phyloP scores from a whole-genome alignment of 2,113 vertebrate species.

The Platichthys stellatus region DNA sequence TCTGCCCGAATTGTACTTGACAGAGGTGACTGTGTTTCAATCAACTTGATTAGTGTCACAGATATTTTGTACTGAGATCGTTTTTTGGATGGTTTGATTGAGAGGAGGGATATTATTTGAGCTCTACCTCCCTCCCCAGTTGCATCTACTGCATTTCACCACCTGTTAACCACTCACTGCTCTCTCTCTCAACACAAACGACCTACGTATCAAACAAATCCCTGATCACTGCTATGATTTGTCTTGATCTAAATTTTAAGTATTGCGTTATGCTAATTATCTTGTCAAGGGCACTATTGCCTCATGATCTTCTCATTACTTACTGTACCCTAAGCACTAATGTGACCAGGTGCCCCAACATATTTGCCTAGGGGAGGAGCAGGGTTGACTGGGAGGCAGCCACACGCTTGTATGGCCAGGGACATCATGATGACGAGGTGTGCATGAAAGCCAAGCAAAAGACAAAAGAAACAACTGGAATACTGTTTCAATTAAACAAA shows the following conservation, averaged over 20 bases:
- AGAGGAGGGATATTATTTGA: slow-evolving; percentile 16
- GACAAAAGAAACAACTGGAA: not conserved
- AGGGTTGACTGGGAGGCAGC: slow-evolving; percentile 1
- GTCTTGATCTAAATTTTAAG: slow-evolving; percentile 34
- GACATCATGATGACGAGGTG: slow-evolving; percentile 21
- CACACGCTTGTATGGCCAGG: slow-evolving; percentile 1
- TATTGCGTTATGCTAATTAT: slow-evolving; percentile 30
- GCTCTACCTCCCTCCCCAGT: slow-evolving; percentile 10
- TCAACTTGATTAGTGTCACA: slow-evolving; percentile 38
- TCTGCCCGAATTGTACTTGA: slow-evolving; percentile 15
- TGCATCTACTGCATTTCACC: slow-evolving; percentile 8
- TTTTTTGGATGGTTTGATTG: slow-evolving; percentile 8
- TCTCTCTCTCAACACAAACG: slow-evolving; percentile 21
- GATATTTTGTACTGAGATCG: slow-evolving; percentile 23
- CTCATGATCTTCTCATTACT: slow-evolving; percentile 57
- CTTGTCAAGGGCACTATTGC: slow-evolving; percentile 23
- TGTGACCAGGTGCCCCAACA: slow-evolving; percentile 28
- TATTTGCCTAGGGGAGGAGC: slow-evolving; percentile 20
- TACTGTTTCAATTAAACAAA: not conserved
- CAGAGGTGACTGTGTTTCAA: slow-evolving; percentile 57
- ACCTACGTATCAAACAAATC: slow-evolving; percentile 12
- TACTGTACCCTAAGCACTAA: slow-evolving; percentile 46
- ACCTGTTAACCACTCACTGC: slow-evolving; percentile 33
- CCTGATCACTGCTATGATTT: slow-evolving; percentile 1
- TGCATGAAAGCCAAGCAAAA: slow-evolving; percentile 20